Percentiles rank a stretch among this genome's conserved stretches.
Evolutionary conservation across 2,797 vertebrate species (phyloP).

Genomic region (Peromyscus aztecus): DNA sequence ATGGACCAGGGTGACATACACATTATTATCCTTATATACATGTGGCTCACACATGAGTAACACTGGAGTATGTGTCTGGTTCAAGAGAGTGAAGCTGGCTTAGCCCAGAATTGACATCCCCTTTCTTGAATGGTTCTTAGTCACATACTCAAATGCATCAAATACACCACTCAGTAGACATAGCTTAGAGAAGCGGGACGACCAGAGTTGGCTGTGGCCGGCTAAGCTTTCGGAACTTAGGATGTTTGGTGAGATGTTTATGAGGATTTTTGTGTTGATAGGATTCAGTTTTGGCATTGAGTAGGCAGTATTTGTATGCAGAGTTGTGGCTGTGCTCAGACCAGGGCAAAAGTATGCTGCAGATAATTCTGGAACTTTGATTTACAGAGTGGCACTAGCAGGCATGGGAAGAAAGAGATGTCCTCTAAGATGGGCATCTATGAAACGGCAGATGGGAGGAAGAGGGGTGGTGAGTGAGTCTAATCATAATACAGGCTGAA

Average conservation of each 20-base stretch:
- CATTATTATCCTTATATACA: neutral
- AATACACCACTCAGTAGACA: neutral
- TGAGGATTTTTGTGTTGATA: conserved; percentile 36
- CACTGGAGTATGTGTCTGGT: neutral
- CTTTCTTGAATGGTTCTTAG: neutral
- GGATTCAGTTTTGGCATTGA: neutral
- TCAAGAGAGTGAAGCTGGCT: neutral
- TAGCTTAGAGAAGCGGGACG: neutral
- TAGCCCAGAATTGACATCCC: neutral
- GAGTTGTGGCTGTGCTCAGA: neutral
- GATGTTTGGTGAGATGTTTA: too few species aligned
- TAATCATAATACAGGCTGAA: neutral
- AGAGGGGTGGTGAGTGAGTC: neutral
- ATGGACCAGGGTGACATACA: neutral
- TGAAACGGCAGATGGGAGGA: neutral
- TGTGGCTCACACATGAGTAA: neutral
- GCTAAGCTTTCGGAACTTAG: conserved; percentile 30
- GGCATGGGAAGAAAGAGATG: neutral
- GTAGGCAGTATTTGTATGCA: neutral
- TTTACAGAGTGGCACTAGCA: neutral
- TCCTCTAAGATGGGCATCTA: neutral
- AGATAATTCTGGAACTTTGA: neutral
- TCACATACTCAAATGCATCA: neutral
- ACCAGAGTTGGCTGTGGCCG: neutral
- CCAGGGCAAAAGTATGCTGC: neutral